Evolutionary conservation across 2,888 invertebrate species (phyloP).

Genomic region (Chymomyza amoena): DNA sequence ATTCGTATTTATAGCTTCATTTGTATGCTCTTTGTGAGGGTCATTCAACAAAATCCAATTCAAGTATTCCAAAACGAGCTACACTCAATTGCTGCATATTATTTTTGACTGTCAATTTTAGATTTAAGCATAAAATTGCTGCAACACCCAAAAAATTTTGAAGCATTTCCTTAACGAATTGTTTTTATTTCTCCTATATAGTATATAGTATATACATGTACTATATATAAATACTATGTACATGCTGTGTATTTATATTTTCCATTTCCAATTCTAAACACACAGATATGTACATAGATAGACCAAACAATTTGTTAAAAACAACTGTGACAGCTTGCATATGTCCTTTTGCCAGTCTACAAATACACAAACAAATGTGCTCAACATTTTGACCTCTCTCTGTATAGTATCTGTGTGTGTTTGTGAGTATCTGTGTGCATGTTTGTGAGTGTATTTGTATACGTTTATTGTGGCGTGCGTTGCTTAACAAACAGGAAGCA

Average conservation of each 20-base stretch:
- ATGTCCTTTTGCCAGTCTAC: slow-evolving; percentile 55
- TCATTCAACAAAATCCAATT: slow-evolving; percentile 29
- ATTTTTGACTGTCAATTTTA: slow-evolving; percentile 36
- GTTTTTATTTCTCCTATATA: not conserved
- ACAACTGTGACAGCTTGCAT: slow-evolving; percentile 73
- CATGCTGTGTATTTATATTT: not conserved
- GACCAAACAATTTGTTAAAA: slow-evolving; percentile 68
- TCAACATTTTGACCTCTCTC: not conserved
- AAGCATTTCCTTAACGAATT: not conserved
- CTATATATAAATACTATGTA: not conserved
- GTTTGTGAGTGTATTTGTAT: slow-evolving; percentile 32
- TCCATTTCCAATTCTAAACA: slow-evolving; percentile 8
- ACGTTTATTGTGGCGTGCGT: slow-evolving; percentile 68
- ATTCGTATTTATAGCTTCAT: slow-evolving; percentile 5
- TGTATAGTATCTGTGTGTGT: not conserved
- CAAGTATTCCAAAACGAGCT: not conserved
- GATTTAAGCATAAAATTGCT: slow-evolving; percentile 11
- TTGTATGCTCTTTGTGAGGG: slow-evolving; percentile 25
- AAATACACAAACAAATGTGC: slow-evolving; percentile 12
- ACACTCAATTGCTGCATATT: slow-evolving; percentile 19
- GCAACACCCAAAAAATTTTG: not conserved
- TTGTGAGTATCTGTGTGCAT: not conserved
- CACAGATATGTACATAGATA: not conserved
- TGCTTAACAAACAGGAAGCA: slow-evolving; percentile 72
- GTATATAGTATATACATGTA: not conserved